phyloP scores from a whole-genome alignment of 1,140 invertebrate species.

The Lasioglossum albipes region DNA sequence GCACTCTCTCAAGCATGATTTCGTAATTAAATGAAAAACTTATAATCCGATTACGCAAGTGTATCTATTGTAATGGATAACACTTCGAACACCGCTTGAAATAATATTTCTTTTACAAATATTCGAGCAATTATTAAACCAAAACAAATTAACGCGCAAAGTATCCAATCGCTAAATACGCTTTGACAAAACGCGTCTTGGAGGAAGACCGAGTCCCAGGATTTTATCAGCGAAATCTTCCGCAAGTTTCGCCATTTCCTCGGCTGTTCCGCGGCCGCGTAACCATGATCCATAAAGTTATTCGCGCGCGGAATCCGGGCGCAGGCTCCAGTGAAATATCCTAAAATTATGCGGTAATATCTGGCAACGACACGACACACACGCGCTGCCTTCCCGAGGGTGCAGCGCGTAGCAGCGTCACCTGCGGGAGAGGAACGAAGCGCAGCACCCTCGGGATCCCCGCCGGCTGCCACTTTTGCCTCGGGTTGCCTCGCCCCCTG shows the following conservation, averaged over 20 bases:
- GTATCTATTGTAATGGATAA: no score
- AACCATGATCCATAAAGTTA: conserved; percentile 51
- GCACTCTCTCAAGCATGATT: no score
- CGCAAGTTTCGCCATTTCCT: conserved; percentile 20
- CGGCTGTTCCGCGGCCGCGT: conserved; percentile 28
- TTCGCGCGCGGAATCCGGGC: conserved; percentile 45
- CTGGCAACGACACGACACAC: conserved; percentile 63
- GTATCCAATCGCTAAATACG: neutral
- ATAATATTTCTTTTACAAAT: no score
- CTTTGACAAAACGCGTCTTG: neutral
- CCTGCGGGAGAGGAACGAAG: conserved; percentile 45
- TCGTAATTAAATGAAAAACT: no score
- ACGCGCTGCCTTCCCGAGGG: conserved; percentile 40
- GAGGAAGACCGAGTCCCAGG: neutral
- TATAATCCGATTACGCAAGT: no score
- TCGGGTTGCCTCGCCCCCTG: conserved; percentile 50
- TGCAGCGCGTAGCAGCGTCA: conserved; percentile 52
- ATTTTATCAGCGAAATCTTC: conserved; percentile 6
- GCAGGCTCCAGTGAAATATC: conserved; percentile 67
- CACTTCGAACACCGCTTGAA: no score
- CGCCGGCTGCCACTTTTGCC: conserved; percentile 34
- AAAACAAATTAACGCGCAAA: neutral
- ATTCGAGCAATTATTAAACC: no score
- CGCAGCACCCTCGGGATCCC: conserved; percentile 44
- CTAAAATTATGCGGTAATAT: conserved; percentile 75